Evolutionary conservation across 2,113 vertebrate genomes (phyloP).

Genomic region (Pseudopodoces humilis): DNA sequence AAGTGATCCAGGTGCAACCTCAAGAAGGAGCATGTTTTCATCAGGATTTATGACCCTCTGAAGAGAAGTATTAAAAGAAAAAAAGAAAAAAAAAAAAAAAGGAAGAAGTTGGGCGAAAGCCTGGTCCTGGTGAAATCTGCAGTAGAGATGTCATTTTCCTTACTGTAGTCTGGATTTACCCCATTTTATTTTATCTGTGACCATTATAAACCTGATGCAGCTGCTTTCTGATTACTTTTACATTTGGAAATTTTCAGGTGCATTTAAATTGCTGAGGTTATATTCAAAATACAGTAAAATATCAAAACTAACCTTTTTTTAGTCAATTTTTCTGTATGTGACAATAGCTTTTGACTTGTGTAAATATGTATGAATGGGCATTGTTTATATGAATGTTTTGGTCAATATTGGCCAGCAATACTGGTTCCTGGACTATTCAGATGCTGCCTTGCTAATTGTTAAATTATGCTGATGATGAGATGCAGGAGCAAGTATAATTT

Average conservation of each 20-base stretch:
- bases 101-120: neutral
- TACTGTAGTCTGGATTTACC: neutral
- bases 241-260: neutral
- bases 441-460: neutral
- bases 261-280: neutral
- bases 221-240: neutral
- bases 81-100: neutral
- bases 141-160: neutral
- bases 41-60: conserved; percentile 35
- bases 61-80: neutral
- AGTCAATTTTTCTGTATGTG: neutral
- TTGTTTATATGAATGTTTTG: neutral
- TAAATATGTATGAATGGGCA: neutral
- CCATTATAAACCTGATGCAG: neutral
- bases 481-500: neutral
- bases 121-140: neutral
- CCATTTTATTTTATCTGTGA: neutral
- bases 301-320: neutral
- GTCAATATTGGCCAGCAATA: neutral
- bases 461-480: neutral
- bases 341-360: neutral
- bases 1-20: conserved; percentile 39
- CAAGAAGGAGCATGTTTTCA: conserved; percentile 31
- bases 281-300: neutral
- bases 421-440: neutral